Evolutionary conservation across 2,797 vertebrate species (phyloP).

Genomic region (Microctenopoma lineatum): DNA sequence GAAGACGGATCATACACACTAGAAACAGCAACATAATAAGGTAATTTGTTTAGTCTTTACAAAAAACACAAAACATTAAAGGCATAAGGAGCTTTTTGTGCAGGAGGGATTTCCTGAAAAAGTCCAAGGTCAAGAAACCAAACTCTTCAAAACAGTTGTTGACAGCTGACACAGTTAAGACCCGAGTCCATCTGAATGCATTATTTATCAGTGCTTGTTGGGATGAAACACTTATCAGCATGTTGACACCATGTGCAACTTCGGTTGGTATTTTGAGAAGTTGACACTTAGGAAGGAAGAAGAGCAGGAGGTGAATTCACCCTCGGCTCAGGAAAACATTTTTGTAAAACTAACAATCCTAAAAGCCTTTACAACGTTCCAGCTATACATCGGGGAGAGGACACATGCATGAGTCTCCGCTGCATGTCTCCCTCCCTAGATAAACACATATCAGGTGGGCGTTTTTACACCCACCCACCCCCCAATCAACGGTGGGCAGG

Average conservation of each 20-base stretch:
- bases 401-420: background rate
- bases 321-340: background rate
- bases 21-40: background rate
- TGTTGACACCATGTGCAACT: constrained; percentile 46
- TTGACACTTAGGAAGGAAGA: constrained; percentile 26
- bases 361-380: constrained; percentile 2
- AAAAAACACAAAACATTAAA: background rate
- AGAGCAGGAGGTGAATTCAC: background rate
- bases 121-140: too few relatives aligned
- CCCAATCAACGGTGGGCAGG: constrained; percentile 23
- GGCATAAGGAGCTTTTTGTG: too few relatives aligned
- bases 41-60: background rate
- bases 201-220: constrained; percentile 36
- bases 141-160: background rate
- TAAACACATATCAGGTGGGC: constrained; percentile 59
- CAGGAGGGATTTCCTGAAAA: too few relatives aligned
- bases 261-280: constrained; percentile 40
- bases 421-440: constrained; percentile 19
- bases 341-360: background rate
- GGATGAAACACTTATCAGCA: constrained; percentile 44
- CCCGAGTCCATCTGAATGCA: constrained; percentile 18
- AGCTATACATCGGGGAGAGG: background rate
- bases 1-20: background rate
- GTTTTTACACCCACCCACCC: constrained; percentile 22
- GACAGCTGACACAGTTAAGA: constrained; percentile 17